Evolutionary conservation across 2,888 invertebrate genomes (phyloP).

Genomic region (Diarsia mendica): DNA sequence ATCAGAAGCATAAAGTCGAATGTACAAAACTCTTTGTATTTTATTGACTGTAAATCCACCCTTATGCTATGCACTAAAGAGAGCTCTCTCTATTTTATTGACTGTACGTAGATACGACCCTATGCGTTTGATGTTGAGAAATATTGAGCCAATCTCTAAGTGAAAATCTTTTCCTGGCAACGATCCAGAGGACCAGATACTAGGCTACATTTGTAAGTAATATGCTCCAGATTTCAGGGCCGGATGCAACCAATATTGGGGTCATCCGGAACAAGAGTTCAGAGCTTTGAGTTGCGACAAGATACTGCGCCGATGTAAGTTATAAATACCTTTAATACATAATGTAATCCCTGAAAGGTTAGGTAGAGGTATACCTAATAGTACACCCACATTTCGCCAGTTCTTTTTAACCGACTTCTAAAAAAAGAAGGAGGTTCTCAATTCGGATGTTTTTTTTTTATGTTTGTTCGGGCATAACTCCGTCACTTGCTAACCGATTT

Average conservation of each 20-base stretch:
- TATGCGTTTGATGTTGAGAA: no score
- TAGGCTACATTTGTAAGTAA: conserved; percentile 16
- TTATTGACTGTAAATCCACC: no score
- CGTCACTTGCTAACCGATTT: no score
- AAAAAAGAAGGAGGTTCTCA: no score
- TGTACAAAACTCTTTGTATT: no score
- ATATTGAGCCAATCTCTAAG: conserved; percentile 5
- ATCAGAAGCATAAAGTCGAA: no score
- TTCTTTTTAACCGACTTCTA: no score
- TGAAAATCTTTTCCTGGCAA: conserved; percentile 31
- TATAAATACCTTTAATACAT: neutral
- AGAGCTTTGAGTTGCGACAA: conserved; percentile 82
- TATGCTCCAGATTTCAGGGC: conserved; percentile 83
- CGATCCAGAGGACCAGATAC: conserved; percentile 24
- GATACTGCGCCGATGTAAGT: conserved; percentile 82
- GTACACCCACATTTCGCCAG: neutral
- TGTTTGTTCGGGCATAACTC: no score
- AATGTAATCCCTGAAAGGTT: neutral
- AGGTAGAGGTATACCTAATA: neutral
- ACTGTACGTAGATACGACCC: no score
- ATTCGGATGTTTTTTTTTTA: no score
- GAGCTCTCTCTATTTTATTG: no score
- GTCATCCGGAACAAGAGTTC: conserved; percentile 84
- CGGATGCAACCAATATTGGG: conserved; percentile 87
- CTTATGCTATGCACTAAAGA: no score